These are phyloP conservation scores for Champsocephalus esox DNA, from an alignment of 2,797 vertebrate genomes.

Conservation along the genomic window DNA sequence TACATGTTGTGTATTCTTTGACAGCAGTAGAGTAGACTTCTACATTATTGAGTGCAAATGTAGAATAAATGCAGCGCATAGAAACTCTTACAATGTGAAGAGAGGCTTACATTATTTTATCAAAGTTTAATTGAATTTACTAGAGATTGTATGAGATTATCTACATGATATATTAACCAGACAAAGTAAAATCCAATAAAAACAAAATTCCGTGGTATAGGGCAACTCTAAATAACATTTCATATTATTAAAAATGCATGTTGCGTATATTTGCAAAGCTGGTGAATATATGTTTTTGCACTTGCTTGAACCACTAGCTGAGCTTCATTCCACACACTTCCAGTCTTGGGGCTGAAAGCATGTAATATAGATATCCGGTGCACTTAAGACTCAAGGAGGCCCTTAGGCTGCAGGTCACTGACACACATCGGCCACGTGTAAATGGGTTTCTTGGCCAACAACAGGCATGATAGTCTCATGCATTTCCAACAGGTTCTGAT, in stretches of 20 bases:
- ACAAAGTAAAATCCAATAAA: slow-evolving; percentile 16
- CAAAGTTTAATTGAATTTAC: slow-evolving; percentile 16
- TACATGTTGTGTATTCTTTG: background rate
- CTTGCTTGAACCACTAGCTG: slow-evolving; percentile 1
- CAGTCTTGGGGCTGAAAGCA: background rate
- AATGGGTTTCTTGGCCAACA: slow-evolving; percentile 54
- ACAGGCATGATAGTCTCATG: slow-evolving; percentile 56
- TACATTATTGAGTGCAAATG: slow-evolving; percentile 5
- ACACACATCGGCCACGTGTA: slow-evolving; percentile 41
- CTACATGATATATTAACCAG: slow-evolving; percentile 1
- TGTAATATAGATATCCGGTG: slow-evolving; percentile 27
- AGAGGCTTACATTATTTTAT: slow-evolving; percentile 10
- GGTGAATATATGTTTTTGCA: slow-evolving; percentile 6
- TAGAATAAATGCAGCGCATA: background rate
- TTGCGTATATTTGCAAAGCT: slow-evolving; percentile 21
- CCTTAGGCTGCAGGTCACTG: slow-evolving; percentile 34
- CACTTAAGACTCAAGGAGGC: slow-evolving; percentile 24
- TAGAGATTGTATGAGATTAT: background rate
- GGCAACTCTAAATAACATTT: background rate
- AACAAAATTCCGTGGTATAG: background rate
- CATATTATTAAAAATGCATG: slow-evolving; percentile 18
- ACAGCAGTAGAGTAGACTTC: background rate
- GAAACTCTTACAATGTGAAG: background rate
- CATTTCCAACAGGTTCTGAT: slow-evolving; percentile 55
- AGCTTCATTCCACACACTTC: slow-evolving; percentile 16